These are phyloP conservation scores for Capitella teleta DNA, from an alignment of 1,140 invertebrate genomes.

Conservation along the genomic window DNA sequence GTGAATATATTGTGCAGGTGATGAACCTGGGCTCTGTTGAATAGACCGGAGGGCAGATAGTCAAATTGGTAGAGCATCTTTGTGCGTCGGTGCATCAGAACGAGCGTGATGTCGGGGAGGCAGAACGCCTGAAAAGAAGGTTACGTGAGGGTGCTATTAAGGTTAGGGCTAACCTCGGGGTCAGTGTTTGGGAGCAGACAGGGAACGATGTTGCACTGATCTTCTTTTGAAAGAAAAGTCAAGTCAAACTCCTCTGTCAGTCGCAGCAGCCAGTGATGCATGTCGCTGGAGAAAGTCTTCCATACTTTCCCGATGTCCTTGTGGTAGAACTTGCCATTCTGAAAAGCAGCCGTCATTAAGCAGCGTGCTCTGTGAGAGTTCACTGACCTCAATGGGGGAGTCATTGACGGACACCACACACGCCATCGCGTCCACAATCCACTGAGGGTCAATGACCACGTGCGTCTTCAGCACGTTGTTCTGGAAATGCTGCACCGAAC, in stretches of 20 bases:
- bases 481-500: constrained; percentile 38
- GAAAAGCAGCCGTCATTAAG: too few relatives aligned
- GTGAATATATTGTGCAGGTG: too few relatives aligned
- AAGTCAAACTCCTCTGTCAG: constrained; percentile 41
- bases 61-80: constrained; percentile 33
- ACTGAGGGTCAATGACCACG: constrained; percentile 41
- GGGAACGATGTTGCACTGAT: constrained; percentile 33
- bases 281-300: constrained; percentile 22
- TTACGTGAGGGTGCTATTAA: background rate
- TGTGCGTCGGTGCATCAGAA: constrained; percentile 22
- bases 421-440: constrained; percentile 40
- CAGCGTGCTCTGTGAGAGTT: too few relatives aligned
- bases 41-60: constrained; percentile 37
- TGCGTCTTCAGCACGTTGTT: constrained; percentile 27
- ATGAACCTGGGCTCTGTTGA: constrained; percentile 38
- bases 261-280: constrained; percentile 35
- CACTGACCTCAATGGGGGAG: constrained; percentile 25
- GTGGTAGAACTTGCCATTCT: constrained; percentile 31
- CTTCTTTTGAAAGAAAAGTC: constrained; percentile 29
- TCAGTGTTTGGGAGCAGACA: constrained; percentile 28
- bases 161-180: constrained; percentile 16
- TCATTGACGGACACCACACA: constrained; percentile 37
- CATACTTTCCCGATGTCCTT: constrained; percentile 31
- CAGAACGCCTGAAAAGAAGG: background rate
- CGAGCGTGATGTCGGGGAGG: background rate